phyloP scores from a whole-genome alignment of 2,797 vertebrate species.

The Spinibarbus caldwelli region DNA sequence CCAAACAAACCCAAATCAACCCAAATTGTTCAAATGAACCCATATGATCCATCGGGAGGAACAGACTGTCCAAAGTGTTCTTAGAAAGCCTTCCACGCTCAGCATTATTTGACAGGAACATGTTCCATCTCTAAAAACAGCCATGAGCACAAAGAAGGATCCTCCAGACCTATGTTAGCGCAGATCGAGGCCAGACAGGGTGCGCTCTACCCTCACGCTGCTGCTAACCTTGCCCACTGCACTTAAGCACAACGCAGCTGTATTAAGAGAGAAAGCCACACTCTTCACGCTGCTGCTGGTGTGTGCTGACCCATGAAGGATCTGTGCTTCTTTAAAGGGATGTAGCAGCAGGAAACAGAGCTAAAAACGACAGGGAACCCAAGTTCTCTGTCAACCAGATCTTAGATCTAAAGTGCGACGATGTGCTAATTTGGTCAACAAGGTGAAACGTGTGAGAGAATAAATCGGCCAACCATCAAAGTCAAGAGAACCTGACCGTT shows the following conservation, averaged over 20 bases:
- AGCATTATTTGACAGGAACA: neutral
- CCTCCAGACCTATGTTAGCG: neutral
- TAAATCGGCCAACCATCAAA: conserved; percentile 28
- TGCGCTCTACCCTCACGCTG: conserved; percentile 9
- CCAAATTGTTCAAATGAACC: neutral
- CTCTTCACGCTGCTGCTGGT: neutral
- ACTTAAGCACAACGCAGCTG: conserved; percentile 43
- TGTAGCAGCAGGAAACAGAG: conserved; percentile 34
- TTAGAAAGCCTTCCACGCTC: neutral
- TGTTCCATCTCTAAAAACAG: neutral
- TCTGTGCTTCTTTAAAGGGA: conserved; percentile 17
- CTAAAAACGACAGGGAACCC: conserved; percentile 42
- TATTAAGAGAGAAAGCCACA: conserved; percentile 27
- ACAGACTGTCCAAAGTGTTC: neutral
- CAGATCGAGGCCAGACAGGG: neutral
- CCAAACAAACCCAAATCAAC: neutral
- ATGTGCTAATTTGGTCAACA: conserved; percentile 29
- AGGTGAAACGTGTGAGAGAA: neutral
- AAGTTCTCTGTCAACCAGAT: conserved; percentile 36
- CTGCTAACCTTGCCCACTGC: conserved; percentile 42
- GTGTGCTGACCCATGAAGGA: conserved; percentile 46
- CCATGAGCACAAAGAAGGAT: neutral
- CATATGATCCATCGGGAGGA: neutral
- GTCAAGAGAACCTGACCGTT: neutral
- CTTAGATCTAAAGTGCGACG: conserved; percentile 12